Conservation (phyloP, 2,113 vertebrate genomes). For the Osmerus mordax region DNA sequence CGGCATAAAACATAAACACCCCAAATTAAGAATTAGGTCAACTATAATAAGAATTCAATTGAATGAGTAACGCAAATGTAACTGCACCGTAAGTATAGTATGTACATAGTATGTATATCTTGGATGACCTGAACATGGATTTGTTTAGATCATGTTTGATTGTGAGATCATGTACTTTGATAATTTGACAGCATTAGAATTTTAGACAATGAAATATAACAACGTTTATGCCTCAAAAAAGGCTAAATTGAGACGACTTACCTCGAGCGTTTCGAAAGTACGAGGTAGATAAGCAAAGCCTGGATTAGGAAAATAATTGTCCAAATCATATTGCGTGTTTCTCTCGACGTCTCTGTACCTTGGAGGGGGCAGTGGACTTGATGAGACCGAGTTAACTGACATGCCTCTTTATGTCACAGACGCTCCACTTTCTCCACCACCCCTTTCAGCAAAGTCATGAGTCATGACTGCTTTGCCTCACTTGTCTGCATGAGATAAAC, state of each 20-base stretch:
- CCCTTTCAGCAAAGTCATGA: too few species aligned
- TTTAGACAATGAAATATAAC: neutral
- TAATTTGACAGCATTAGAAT: neutral
- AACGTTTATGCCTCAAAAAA: neutral
- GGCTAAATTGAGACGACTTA: constrained; percentile 28
- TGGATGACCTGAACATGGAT: too few species aligned
- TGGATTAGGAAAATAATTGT: constrained; percentile 54
- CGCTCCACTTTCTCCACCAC: too few species aligned
- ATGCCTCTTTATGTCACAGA: neutral
- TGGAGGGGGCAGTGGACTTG: neutral
- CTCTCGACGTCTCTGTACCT: neutral
- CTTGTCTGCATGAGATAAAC: too few species aligned
- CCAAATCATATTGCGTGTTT: constrained; percentile 59
- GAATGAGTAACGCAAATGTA: neutral
- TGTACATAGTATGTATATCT: neutral
- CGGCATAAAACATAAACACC: too few species aligned
- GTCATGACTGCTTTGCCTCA: too few species aligned
- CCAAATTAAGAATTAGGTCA: too few species aligned
- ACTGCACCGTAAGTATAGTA: neutral
- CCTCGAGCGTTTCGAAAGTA: constrained; percentile 63
- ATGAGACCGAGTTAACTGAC: neutral
- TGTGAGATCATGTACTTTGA: too few species aligned
- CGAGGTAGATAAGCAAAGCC: constrained; percentile 53
- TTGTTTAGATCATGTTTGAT: too few species aligned
- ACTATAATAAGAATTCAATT: too few species aligned